Evolutionary conservation across 2,888 invertebrate species (phyloP).

Genomic region (Epistrophe eligans): DNA sequence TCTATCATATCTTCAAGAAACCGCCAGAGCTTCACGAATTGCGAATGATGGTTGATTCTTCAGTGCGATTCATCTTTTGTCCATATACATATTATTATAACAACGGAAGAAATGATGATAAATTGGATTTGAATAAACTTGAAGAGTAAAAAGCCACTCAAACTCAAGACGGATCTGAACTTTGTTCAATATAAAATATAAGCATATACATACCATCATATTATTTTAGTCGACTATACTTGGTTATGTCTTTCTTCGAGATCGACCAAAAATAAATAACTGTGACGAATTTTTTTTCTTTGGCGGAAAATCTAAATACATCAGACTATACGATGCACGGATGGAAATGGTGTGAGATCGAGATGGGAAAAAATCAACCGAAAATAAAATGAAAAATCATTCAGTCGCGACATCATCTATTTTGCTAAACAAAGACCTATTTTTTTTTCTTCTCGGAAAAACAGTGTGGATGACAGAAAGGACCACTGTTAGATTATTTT

Average conservation of each 20-base stretch:
- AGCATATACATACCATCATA: slow-evolving; percentile 2
- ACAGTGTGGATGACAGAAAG: slow-evolving; percentile 16
- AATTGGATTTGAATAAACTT: slow-evolving; percentile 72
- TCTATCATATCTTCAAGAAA: slow-evolving; percentile 42
- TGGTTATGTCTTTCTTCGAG: background rate
- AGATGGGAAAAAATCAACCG: slow-evolving; percentile 22
- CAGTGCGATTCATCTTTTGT: slow-evolving; percentile 47
- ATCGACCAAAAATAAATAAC: slow-evolving; percentile 41
- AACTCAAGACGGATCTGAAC: slow-evolving; percentile 29
- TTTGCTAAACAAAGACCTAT: slow-evolving; percentile 21
- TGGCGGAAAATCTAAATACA: background rate
- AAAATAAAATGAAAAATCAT: slow-evolving; percentile 67
- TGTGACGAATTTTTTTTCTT: slow-evolving; percentile 54
- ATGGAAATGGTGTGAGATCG: background rate
- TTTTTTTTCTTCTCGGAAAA: background rate
- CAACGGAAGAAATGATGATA: slow-evolving; percentile 59
- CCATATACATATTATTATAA: slow-evolving; percentile 12
- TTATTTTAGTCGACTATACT: background rate
- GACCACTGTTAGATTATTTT: too few relatives aligned
- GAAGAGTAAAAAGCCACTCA: slow-evolving; percentile 36
- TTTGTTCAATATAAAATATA: slow-evolving; percentile 49
- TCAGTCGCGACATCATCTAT: slow-evolving; percentile 58
- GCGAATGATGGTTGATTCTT: slow-evolving; percentile 7
- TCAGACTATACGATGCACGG: too few relatives aligned
- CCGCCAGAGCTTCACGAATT: slow-evolving; percentile 15